Percentiles rank a stretch among this genome's conserved stretches.
Evolutionary conservation across 2,113 vertebrate species (phyloP).

Genomic region (Takifugu flavidus): DNA sequence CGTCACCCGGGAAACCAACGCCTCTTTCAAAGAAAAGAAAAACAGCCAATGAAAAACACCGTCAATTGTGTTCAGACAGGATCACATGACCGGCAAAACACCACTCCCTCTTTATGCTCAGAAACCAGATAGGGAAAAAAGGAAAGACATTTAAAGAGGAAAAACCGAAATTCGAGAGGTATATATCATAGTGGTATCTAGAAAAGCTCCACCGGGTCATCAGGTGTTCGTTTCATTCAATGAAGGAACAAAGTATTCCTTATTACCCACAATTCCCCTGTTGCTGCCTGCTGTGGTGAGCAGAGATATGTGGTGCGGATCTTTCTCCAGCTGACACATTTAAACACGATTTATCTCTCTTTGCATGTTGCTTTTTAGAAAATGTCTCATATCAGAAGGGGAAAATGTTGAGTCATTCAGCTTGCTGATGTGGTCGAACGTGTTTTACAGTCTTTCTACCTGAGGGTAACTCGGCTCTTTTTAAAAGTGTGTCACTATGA

Average conservation of each 20-base stretch:
- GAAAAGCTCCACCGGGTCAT: slow-evolving; percentile 11
- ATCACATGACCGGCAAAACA: slow-evolving; percentile 74
- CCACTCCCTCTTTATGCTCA: slow-evolving; percentile 52
- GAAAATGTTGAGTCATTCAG: too few relatives aligned
- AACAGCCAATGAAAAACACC: slow-evolving; percentile 73
- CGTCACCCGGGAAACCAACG: slow-evolving; percentile 76
- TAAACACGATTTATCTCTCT: not conserved
- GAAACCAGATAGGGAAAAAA: slow-evolving; percentile 7
- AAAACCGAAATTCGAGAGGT: not conserved
- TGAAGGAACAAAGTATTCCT: slow-evolving; percentile 16
- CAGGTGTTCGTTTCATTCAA: not conserved
- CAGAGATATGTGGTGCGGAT: slow-evolving; percentile 18
- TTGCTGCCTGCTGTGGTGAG: slow-evolving; percentile 6
- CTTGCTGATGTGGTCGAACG: not conserved
- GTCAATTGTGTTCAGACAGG: slow-evolving; percentile 75
- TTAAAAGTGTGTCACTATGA: too few relatives aligned
- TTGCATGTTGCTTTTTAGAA: not conserved
- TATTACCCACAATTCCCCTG: slow-evolving; percentile 11
- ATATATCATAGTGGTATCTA: not conserved
- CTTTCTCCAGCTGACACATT: slow-evolving; percentile 4
- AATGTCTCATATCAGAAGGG: too few relatives aligned
- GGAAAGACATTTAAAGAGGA: not conserved
- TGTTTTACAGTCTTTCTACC: not conserved
- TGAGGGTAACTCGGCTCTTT: not conserved
- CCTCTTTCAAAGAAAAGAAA: slow-evolving; percentile 73